Evolutionary conservation across 2,797 vertebrate genomes (phyloP), one percentile per base, ranked within the genome.

Genomic region (Aeoliscus strigatus): DNA sequence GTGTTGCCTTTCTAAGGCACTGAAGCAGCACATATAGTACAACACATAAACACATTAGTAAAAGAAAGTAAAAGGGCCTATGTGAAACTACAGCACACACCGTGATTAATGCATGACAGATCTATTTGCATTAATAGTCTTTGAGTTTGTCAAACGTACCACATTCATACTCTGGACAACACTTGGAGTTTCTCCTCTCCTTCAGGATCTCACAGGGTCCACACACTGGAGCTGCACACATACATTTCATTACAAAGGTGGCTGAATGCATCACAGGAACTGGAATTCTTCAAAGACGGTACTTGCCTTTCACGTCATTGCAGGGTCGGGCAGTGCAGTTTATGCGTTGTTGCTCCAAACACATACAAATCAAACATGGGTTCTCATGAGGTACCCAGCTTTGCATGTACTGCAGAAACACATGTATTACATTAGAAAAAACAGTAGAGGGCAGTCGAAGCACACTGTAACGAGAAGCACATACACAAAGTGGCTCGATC

Each of bases 341-440:
- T 49, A 93, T 80, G 41, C 29, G 86, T 68, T 86, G 90, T 27
- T 89, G 87, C 2, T 91, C 86, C 3, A 96, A 81, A 73, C 96
- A 99, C 0, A 78, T 85, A 72, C 96, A 99, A 73, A 98, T 89
- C 60, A 89, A 79, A 66, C 96, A 99, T n/a, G 91, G 92, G 44
- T 91, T 90, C 0, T 87, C 79, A 8, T 84, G 49, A 0, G 93
- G 90, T 42, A 94, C 86, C 96, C 96, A 99, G 1, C 87, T 91
- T 58, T 96, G 90, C 83, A 94, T 77, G 54, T 84, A 83, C 95
- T 98, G 74, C 38, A 28, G 10, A 63, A 58, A 69, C 34, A 79
- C 31, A 77, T 42, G 10, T 28, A 11, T 33, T 38, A 34, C 14
- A 10, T 48, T 9, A 9, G 27, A 28, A 43, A 39, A 33, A 51